Base-by-base conservation (phyloP, 23 tunicate genomes). In the Corella eumyota region DNA sequence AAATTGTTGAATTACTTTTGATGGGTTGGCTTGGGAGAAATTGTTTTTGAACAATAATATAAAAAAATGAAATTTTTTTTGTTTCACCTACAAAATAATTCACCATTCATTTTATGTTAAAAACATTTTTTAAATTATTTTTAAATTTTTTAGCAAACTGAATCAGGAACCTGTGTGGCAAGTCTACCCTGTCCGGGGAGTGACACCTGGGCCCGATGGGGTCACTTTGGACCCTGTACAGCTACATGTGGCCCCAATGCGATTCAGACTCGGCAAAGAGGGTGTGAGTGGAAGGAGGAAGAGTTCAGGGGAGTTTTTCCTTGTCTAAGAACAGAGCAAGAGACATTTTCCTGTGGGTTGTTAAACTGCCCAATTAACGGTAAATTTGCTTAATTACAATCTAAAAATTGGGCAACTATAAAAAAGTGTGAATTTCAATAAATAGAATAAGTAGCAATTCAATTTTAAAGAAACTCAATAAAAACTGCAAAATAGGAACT, bases 171-270 rank as follows among this genome's bases (percentile, higher is more conserved):
- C 5, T 61, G 73, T n/a, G 15, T 58, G 2, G 81, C 70, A 2
- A 3, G 31, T 11, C 20, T 62, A 11, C 92, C 92, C 4, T 84
- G 83, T 47, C 71, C 74, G 7, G 72, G 61, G 5, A 79, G 56
- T 37, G 56, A 54, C 28, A 9, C 21, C 54, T 84, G 94, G 94
- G 83, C 73, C 26, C 50, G 71, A 20, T 84, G 94, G 94, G 25
- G 61, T 9, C 40, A 19, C 37, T 84, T 75, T 48, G 26, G 49
- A 17, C 37, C 56, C 22, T 84, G 94, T 57, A 24, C 72, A 2
- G 56, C 46, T 6, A 75, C 94, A 1, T 84, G 94, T 35, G 94
- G 77, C 1, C 25, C 65, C 17, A 2, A n/a, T n/a, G n/a, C n/a
- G n/a, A n/a, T n/a, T n/a, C n/a, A n/a, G n/a, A n/a, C n/a, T n/a